Evolutionary conservation across 1,140 invertebrate species (phyloP), one percentile per base, ranked within the genome.

Genomic region (Hycleus cichorii): DNA sequence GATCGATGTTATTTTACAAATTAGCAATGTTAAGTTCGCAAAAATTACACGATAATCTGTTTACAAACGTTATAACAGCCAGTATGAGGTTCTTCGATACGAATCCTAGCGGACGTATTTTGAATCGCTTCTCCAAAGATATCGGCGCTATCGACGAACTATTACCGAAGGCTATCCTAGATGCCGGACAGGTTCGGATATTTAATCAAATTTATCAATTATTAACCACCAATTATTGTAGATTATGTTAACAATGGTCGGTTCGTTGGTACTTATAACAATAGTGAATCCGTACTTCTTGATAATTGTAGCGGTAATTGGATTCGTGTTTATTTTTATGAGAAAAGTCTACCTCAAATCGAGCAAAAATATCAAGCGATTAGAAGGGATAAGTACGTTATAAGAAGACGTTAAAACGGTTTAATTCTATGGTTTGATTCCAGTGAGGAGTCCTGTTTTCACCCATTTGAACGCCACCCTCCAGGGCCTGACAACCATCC

Each of bases 31-130:
- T 74, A 3, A 78, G 84, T 40, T 88, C 86, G 1, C 79, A 83
- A 51, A 79, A 75, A 42, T 69, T 90, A 2, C 88, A 90, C 69
- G 81, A 88, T 60, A 72, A 69, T 25, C 85, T 87, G 76, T 90
- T 90, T 69, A 65, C 69, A 24, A 76, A 76, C 39, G 72, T 87
- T 8, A 75, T 88, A 3, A 70, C 73, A 32, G 75, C 78, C 0
- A 71, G 84, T 0, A 92, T 94, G 87, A 70, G 81, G 6, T 95
- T 95, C 75, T 95, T 94, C 68, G 88, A 95, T 64, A 80, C 78
- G 1, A 95, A 90, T 74, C 86, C 90, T 4, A 84, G 84, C 57
- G 93, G 75, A 54, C 63, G 74, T 56, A 68, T 66, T 54, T 58
- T 74, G 8, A 74, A 74, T 53, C 62, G 73, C 24, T 74, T 74